phyloP scores from a whole-genome alignment of 2,797 vertebrate species.

The Sparus aurata region DNA sequence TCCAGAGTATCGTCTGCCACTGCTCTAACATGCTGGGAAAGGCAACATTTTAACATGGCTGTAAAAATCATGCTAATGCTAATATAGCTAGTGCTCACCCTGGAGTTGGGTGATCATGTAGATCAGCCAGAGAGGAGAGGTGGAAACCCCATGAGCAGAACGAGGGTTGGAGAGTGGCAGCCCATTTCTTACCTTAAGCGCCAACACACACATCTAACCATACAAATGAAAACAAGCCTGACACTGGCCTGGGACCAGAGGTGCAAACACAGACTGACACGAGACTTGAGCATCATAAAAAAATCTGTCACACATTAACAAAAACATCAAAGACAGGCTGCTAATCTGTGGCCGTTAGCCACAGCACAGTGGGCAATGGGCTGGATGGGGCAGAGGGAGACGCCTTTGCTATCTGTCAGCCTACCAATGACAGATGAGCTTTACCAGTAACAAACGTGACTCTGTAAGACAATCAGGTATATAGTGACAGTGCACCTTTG shows the following conservation, averaged over 20 bases:
- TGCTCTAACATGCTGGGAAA: slow-evolving; percentile 27
- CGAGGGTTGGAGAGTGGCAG: slow-evolving; percentile 7
- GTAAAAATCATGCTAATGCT: slow-evolving; percentile 31
- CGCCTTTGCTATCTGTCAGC: slow-evolving; percentile 18
- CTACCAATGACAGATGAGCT: slow-evolving; percentile 12
- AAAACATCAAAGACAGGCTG: slow-evolving; percentile 46
- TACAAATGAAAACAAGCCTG: slow-evolving; percentile 56
- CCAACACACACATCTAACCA: slow-evolving; percentile 51
- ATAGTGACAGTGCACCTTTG: not conserved
- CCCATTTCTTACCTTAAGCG: slow-evolving; percentile 26
- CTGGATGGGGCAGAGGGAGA: slow-evolving; percentile 8
- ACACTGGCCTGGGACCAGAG: slow-evolving; percentile 42
- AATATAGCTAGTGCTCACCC: slow-evolving; percentile 40
- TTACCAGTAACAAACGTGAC: slow-evolving; percentile 1
- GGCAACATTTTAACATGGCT: slow-evolving; percentile 37
- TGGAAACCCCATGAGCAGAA: slow-evolving; percentile 36
- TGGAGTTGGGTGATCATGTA: slow-evolving; percentile 44
- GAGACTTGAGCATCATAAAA: slow-evolving; percentile 46
- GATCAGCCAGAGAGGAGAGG: slow-evolving; percentile 18
- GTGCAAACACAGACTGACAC: slow-evolving; percentile 44
- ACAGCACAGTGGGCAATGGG: slow-evolving; percentile 9
- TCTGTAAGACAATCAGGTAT: not conserved
- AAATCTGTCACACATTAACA: slow-evolving; percentile 59
- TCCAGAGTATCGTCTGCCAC: slow-evolving; percentile 17
- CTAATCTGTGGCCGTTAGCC: slow-evolving; percentile 49